A percentile compares a stretch with the other conserved stretches of the same genome.
Conservation (phyloP, 2,113 vertebrate species). For the Setophaga kirtlandii region DNA sequence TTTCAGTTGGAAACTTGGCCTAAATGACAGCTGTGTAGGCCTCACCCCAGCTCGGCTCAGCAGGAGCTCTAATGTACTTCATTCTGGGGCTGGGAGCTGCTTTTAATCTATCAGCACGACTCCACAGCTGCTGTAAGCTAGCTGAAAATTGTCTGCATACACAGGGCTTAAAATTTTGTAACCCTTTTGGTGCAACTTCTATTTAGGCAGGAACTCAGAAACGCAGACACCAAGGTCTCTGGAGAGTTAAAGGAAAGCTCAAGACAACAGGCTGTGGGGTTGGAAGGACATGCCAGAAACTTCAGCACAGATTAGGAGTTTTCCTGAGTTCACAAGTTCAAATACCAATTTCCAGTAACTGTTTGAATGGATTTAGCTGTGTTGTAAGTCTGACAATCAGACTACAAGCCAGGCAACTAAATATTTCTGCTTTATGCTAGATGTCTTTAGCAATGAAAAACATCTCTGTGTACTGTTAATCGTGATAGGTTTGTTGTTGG, state of each 20-base stretch:
- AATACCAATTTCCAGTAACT: constrained; percentile 51
- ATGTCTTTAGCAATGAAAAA: constrained; percentile 8
- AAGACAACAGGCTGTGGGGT: not conserved
- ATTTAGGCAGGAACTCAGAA: constrained; percentile 5
- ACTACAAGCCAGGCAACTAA: constrained; percentile 7
- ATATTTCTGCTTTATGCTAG: not conserved
- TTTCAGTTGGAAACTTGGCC: constrained; percentile 86
- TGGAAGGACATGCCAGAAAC: not conserved
- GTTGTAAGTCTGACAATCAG: not conserved
- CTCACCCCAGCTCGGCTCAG: constrained; percentile 84
- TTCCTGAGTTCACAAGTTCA: constrained; percentile 68
- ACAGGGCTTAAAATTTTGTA: constrained; percentile 73
- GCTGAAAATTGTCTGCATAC: constrained; percentile 84
- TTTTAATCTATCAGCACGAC: constrained; percentile 93
- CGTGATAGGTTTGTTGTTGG: not conserved
- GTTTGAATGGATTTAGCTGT: constrained; percentile 12
- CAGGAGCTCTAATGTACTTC: constrained; percentile 88
- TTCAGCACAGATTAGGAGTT: constrained; percentile 31
- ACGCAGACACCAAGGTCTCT: not conserved
- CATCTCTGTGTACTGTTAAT: not conserved
- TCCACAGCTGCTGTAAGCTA: constrained; percentile 92
- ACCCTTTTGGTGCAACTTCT: constrained; percentile 71
- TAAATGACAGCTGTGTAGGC: constrained; percentile 89
- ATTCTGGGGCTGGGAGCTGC: constrained; percentile 89
- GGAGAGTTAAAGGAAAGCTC: constrained; percentile 24